Conservation (phyloP, 2,797 vertebrate genomes). For the Argyrosomus regius region DNA sequence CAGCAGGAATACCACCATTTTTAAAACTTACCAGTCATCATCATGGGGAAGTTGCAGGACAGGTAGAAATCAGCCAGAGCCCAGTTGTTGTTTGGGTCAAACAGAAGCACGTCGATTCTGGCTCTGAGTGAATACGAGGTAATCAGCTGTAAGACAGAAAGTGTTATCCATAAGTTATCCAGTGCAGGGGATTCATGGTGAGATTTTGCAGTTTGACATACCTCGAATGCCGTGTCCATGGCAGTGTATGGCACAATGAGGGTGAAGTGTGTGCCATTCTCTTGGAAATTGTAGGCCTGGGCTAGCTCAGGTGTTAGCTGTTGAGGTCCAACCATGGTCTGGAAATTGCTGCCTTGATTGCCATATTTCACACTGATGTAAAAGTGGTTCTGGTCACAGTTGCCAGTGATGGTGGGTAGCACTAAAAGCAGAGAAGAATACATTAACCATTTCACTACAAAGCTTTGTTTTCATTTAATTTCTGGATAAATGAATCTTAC, state of each 20-base stretch:
- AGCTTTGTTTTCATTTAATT: no score
- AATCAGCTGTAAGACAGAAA: constrained; percentile 60
- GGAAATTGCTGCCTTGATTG: constrained; percentile 69
- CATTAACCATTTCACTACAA: neutral
- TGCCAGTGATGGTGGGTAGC: constrained; percentile 74
- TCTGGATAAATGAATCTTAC: constrained; percentile 60
- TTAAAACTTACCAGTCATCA: constrained; percentile 68
- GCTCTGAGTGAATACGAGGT: constrained; percentile 66
- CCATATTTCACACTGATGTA: constrained; percentile 73
- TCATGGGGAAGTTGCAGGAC: constrained; percentile 83
- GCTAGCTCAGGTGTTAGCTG: constrained; percentile 62
- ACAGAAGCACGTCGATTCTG: constrained; percentile 76
- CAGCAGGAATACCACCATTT: neutral
- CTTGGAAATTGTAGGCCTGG: constrained; percentile 43
- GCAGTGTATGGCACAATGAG: constrained; percentile 73
- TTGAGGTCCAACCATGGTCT: constrained; percentile 63
- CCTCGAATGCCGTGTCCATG: constrained; percentile 72
- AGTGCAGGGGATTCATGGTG: neutral
- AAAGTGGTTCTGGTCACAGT: constrained; percentile 79
- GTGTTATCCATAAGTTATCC: neutral
- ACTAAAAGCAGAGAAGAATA: constrained; percentile 54
- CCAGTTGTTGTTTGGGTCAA: constrained; percentile 71
- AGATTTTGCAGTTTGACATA: constrained; percentile 19
- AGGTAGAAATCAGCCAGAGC: constrained; percentile 77
- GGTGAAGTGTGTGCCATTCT: constrained; percentile 77